phyloP scores from a whole-genome alignment of 2,888 invertebrate genomes.

The Chouioia cunea region DNA sequence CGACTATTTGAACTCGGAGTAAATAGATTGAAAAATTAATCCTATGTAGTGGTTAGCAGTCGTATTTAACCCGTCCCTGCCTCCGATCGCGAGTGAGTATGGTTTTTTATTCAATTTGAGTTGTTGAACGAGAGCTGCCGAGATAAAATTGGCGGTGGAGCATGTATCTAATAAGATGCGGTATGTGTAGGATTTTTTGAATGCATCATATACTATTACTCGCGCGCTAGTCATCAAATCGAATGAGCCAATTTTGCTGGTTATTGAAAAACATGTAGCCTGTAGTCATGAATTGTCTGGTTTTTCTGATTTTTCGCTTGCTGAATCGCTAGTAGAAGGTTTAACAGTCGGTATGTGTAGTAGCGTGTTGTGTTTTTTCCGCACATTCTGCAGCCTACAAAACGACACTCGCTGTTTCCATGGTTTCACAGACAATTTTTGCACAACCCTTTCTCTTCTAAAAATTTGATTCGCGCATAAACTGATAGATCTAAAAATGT shows the following conservation, averaged over 20 bases:
- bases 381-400: no score
- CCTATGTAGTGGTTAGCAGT: background rate
- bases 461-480: background rate
- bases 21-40: background rate
- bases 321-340: no score
- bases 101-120: background rate
- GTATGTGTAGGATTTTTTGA: background rate
- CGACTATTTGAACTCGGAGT: background rate
- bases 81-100: background rate
- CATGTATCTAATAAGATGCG: background rate
- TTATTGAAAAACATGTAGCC: background rate
- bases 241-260: background rate
- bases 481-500: background rate
- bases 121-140: background rate
- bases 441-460: background rate
- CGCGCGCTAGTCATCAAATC: background rate
- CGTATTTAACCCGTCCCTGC: background rate
- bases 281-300: background rate
- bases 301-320: background rate
- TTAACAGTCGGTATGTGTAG: no score
- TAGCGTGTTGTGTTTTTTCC: background rate
- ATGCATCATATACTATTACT: background rate
- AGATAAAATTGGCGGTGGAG: background rate
- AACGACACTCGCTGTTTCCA: constrained; percentile 1
- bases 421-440: background rate